phyloP scores from a whole-genome alignment of 2,797 vertebrate species.

The Tenualosa ilisha region DNA sequence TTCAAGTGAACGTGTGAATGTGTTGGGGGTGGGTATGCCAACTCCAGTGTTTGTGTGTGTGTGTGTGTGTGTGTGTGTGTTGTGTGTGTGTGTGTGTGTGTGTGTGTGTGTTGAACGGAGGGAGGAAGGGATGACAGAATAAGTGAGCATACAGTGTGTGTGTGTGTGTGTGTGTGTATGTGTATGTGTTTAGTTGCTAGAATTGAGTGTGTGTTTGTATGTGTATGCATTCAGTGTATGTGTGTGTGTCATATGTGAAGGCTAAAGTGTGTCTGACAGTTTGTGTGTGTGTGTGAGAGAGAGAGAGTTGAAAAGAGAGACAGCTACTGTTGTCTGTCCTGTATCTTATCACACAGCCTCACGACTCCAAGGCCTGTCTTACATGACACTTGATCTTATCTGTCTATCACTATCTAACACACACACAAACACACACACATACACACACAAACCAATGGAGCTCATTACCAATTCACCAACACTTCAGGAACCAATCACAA shows the following conservation, averaged over 20 bases:
- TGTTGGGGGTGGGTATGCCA: not conserved
- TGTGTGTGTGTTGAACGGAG: not conserved
- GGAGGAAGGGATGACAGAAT: too few relatives aligned
- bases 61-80: not conserved
- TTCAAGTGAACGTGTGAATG: not conserved
- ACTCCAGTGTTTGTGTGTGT: not conserved
- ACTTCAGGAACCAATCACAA: not conserved
- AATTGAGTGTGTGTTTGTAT: not conserved
- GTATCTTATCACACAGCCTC: conserved; percentile 1
- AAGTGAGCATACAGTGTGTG: not conserved
- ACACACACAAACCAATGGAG: not conserved
- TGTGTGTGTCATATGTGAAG: not conserved
- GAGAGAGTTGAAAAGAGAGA: too few relatives aligned
- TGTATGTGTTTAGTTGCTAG: too few relatives aligned
- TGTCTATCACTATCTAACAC: not conserved
- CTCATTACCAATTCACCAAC: too few relatives aligned
- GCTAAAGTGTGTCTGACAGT: not conserved
- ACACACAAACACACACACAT: not conserved
- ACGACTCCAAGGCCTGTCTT: conserved; percentile 3
- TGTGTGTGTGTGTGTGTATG: conserved; percentile 14
- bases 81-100: not conserved
- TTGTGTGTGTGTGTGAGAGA: not conserved
- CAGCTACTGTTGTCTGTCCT: not conserved
- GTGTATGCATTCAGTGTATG: not conserved
- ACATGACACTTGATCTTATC: not conserved